Percentiles rank a stretch among this genome's conserved stretches.
These are phyloP conservation scores for Progne subis DNA, from an alignment of 2,113 vertebrate species.

Conservation along the genomic window DNA sequence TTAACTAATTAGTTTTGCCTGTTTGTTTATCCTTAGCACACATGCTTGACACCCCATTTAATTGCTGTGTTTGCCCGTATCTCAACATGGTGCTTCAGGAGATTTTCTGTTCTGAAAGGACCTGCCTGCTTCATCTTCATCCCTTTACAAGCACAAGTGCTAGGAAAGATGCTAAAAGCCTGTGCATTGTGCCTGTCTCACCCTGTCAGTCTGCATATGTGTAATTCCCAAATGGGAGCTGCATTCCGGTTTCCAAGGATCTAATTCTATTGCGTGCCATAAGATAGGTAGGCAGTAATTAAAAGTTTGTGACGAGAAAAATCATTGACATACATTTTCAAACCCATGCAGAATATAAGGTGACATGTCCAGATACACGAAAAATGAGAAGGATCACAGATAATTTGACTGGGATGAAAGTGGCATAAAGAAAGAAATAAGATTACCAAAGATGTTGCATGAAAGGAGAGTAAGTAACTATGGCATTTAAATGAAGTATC, in stretches of 20 bases:
- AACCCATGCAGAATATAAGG: neutral
- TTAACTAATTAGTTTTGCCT: constrained; percentile 31
- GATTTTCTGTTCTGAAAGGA: neutral
- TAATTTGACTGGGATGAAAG: neutral
- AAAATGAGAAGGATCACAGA: neutral
- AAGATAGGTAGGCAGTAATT: constrained; percentile 31
- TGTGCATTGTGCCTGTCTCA: neutral
- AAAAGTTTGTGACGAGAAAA: constrained; percentile 13
- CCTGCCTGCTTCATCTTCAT: neutral
- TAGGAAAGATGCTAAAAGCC: neutral
- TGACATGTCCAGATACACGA: constrained; percentile 14
- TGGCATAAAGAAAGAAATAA: neutral
- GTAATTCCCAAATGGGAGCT: constrained; percentile 7
- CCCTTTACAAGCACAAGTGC: neutral
- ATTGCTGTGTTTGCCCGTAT: neutral
- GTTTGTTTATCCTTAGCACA: constrained; percentile 17
- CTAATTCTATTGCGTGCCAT: neutral
- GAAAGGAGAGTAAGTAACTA: neutral
- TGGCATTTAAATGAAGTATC: neutral
- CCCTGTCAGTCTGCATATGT: neutral
- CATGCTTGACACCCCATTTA: constrained; percentile 17
- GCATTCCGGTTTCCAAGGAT: neutral
- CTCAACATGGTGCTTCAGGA: neutral
- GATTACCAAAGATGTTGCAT: neutral
- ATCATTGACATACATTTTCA: neutral